Evolutionary conservation across 2,888 invertebrate species (phyloP), one percentile per base, ranked within the genome.

Genomic region (Drosophila formosana): DNA sequence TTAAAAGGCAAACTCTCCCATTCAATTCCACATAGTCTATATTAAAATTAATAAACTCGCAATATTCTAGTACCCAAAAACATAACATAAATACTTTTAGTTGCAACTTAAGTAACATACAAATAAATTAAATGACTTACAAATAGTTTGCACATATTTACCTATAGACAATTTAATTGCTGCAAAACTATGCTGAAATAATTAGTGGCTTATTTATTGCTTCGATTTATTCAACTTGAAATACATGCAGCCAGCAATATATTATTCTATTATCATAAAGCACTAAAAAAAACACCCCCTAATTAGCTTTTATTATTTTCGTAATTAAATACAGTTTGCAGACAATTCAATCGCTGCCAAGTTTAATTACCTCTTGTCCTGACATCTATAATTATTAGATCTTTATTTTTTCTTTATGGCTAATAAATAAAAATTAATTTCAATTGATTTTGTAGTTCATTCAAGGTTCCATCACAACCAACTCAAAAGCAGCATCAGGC

Each of bases 391-490:
- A 53, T 47, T 11, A 30, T 18, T 25, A 4, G 7, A 18, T 39
- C 23, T 50, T 18, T 30, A 23, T 46, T 26, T 34, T 30, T 25
- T 23, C 11, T 32, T 25, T 18, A 25, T 41, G 18, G 3, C 13
- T 13, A 13, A 41, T 41, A 41, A 41, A 41, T 41, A 41, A 41
- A 41, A 41, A 41, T 13, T 41, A 4, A 13, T 11, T 45, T 46
- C 26, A 32, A 7, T 28, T n/a, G 9, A 34, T 26, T 57, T 53
- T 62, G 50, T 61, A 75, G 78, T 49, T 58, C 50, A 64, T 56
- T 56, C 73, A 67, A 72, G 57, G 57, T 58, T 58, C 49, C 73
- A 49, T 65, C 7, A 58, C 51, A 47, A 52, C 51, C 68, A 41
- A 62, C 30, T 26, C 51, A 56, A 39, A 43, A 64, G 58, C 32